phyloP scores from a whole-genome alignment of 2,888 invertebrate genomes.

The Trimorus sp. region DNA sequence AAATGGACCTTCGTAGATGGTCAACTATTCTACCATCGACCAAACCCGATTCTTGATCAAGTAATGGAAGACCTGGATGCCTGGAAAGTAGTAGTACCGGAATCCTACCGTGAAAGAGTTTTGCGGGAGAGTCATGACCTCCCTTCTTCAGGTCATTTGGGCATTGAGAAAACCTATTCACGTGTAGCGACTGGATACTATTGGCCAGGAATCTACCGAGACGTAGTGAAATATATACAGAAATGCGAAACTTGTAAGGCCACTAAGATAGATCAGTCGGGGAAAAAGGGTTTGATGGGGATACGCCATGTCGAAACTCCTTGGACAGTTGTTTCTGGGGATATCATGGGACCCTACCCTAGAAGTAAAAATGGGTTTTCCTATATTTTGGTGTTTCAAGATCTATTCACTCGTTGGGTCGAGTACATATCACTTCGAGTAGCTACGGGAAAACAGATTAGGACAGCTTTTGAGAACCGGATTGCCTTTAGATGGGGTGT shows the following conservation, averaged over 20 bases:
- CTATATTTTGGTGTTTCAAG: slow-evolving; percentile 6
- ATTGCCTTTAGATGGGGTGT: not conserved
- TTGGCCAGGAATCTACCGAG: slow-evolving; percentile 11
- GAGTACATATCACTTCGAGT: too few species aligned
- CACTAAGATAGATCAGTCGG: not conserved
- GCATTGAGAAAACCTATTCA: slow-evolving; percentile 10
- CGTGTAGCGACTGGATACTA: not conserved
- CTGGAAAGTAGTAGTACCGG: slow-evolving; percentile 19
- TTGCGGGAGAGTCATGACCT: not conserved
- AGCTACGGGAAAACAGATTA: not conserved
- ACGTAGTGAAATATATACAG: not conserved
- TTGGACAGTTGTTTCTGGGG: too few species aligned
- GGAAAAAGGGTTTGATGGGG: not conserved
- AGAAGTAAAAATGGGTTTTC: not conserved
- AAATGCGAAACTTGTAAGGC: not conserved
- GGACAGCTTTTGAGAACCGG: not conserved
- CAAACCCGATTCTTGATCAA: slow-evolving; percentile 2
- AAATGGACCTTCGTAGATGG: not conserved
- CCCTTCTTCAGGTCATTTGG: slow-evolving; percentile 2
- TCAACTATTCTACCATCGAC: not conserved
- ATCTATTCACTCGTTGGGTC: not conserved
- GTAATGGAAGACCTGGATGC: slow-evolving; percentile 16
- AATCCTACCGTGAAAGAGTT: not conserved
- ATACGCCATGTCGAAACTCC: not conserved
- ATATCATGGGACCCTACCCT: slow-evolving; percentile 9